Conservation (phyloP, 2,888 invertebrate genomes). For the Sisyra nigra region DNA sequence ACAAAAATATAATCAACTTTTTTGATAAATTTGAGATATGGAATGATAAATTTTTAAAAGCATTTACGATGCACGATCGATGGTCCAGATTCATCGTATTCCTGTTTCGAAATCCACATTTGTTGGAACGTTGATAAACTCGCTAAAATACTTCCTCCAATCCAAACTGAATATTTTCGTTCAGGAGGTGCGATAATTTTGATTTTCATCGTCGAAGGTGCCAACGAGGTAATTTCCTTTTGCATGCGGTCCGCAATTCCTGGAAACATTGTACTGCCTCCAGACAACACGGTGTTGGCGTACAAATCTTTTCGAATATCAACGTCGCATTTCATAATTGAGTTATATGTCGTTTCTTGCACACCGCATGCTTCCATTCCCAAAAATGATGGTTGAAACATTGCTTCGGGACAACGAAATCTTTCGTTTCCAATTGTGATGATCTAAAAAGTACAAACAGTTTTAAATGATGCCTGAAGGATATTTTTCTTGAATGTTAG, state of each 20-base stretch:
- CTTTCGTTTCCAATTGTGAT: slow-evolving; percentile 87
- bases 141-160: slow-evolving; percentile 70
- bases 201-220: slow-evolving; percentile 55
- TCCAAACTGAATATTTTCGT: slow-evolving; percentile 80
- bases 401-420: slow-evolving; percentile 90
- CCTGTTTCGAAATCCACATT: slow-evolving; percentile 72
- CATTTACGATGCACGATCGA: slow-evolving; percentile 96
- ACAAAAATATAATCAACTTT: no score
- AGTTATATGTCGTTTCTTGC: slow-evolving; percentile 85
- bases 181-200: slow-evolving; percentile 76
- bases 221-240: slow-evolving; percentile 31
- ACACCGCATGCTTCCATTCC: slow-evolving; percentile 79
- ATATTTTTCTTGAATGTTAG: not conserved
- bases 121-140: slow-evolving; percentile 74
- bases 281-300: slow-evolving; percentile 87
- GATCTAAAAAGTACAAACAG: slow-evolving; percentile 8
- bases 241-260: slow-evolving; percentile 47
- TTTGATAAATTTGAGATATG: no score
- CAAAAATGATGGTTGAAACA: slow-evolving; percentile 88
- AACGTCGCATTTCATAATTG: slow-evolving; percentile 95
- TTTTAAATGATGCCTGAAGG: not conserved
- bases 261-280: slow-evolving; percentile 90
- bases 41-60: slow-evolving; percentile 52
- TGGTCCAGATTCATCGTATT: slow-evolving; percentile 34
- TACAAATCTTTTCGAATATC: slow-evolving; percentile 94